Evolutionary conservation across 37 sponge, comb jelly and placozoan genomes (phyloP), one percentile per base, ranked within the genome.

Genomic region (Agelas oroides): DNA sequence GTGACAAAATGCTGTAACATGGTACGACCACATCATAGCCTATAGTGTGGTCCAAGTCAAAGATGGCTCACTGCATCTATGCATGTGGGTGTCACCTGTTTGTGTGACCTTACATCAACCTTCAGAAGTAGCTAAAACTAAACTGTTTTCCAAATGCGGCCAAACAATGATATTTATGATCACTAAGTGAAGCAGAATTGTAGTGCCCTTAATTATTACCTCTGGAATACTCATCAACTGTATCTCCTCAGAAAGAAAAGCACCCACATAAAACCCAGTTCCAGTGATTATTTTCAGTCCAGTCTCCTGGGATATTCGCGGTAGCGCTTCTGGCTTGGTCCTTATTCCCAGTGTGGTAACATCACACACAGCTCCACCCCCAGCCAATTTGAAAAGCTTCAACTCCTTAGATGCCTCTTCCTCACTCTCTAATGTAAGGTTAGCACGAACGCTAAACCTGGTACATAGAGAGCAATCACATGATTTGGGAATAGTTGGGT

Each of bases 291-390:
- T 86, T 25, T 86, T 69, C 37, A 91, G 73, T 14, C 88, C 84
- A 38, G 65, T 66, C 53, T 82, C 64, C 36, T 23, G 21, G 0
- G 92, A 82, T 5, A 91, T 62, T 8, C 46, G 5, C 17, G 79
- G 81, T 25, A 91, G 87, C 14, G 11, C 20, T 36, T 82, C 78
- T 35, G 46, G 6, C 28, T 20, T 25, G 23, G 70, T 57, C 70
- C 92, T 56, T 25, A 92, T 57, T 0, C 92, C 89, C n/a, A 81
- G 57, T 6, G 76, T 39, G 40, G 86, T 69, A 1, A 80, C 39
- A 65, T 92, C 93, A 65, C 85, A 84, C 33, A 92, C 27, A 1
- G 93, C 76, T 19, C 89, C 85, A 0, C 93, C 93, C 5, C 93
- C 93, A 30, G 89, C 81, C 31, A 1, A 20, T 67, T 88, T 92